These are phyloP conservation scores for Catharus ustulatus DNA, from an alignment of 2,797 vertebrate species.

Conservation along the genomic window DNA sequence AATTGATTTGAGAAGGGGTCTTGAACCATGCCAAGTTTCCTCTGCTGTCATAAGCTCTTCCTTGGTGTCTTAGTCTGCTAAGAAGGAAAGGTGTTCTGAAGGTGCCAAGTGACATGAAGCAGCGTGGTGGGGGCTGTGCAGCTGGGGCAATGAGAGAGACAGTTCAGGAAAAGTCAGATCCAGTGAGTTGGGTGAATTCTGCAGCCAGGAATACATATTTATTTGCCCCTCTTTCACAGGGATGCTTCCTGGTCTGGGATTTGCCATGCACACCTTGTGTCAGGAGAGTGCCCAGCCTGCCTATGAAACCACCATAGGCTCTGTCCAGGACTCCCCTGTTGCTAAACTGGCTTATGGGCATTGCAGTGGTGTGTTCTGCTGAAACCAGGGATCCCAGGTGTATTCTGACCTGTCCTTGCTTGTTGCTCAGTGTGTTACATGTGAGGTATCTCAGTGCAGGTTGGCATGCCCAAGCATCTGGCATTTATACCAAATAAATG, in stretches of 20 bases:
- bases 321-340: background rate
- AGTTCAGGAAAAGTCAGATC: background rate
- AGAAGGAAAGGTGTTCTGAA: background rate
- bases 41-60: background rate
- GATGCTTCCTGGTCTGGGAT: background rate
- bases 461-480: background rate
- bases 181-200: background rate
- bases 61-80: background rate
- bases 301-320: fast-evolving
- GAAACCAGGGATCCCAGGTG: background rate
- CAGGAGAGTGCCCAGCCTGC: background rate
- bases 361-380: background rate
- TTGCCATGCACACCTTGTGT: background rate
- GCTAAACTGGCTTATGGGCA: background rate
- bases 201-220: background rate
- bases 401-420: background rate
- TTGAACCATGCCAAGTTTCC: background rate
- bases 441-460: background rate
- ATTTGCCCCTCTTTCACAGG: background rate
- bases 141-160: background rate
- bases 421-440: background rate
- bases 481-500: background rate
- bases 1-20: background rate
- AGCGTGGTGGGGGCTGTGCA: background rate
- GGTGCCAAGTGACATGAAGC: background rate